Base-by-base conservation (phyloP, 1,140 invertebrate species). In the Bombus breviceps region DNA sequence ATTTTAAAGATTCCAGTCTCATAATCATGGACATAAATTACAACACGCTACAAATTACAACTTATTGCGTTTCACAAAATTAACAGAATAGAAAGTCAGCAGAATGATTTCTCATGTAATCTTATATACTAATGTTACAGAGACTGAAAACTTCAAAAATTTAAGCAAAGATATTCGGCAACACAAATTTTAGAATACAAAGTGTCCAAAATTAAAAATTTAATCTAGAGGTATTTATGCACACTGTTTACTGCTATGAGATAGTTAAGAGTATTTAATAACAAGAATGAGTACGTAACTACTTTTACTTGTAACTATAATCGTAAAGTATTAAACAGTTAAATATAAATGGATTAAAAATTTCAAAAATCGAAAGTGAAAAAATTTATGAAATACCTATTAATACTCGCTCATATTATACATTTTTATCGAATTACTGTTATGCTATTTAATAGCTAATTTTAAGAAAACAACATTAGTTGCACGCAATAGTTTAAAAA, bases 221-320 rank as follows among this genome's bases (percentile, higher is more conserved):
- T n/a, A 62, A 53, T 47, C 53, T 76, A 86, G 9, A 81, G 25
- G 12, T 76, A 18, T 76, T 86, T 77, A 76, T 75, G 53, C 69
- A 76, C 47, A 68, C 41, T 82, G 39, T 62, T 66, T 34, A 74
- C 22, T 69, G 79, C 34, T 81, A 62, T 34, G 57, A 74, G 37
- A 85, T 34, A 81, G 71, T 85, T 81, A 32, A 85, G 84, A 81
- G 84, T 85, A 85, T 85, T 85, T 85, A 81, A 81, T 81, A 81
- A 85, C 84, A 81, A 81, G 84, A 85, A 81, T 81, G 84, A 73
- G 43, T 75, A 66, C 22, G 37, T 57, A 85, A 39, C 77, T 72
- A 72, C 22, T 62, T 57, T 69, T 43, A 43, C 73, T 82, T 39
- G 39, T 71, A 62, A 62, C 66, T 82, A 72, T 22, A 83, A 37